Evolutionary conservation across 1,140 invertebrate genomes (phyloP).

Genomic region (Caenorhabditis remanei): DNA sequence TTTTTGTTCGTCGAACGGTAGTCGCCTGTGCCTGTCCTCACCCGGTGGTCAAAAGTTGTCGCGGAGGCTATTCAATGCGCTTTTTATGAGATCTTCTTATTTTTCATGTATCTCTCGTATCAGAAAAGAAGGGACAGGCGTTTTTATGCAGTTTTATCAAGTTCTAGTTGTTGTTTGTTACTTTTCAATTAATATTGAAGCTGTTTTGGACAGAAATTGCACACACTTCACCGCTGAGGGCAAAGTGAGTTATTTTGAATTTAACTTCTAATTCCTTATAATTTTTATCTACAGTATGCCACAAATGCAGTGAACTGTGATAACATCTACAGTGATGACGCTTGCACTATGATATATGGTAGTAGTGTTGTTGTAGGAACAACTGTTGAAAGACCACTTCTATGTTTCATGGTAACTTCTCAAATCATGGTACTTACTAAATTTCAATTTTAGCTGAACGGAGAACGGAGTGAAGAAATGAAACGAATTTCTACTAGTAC

Average conservation of each 20-base stretch:
- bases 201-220: conserved; percentile 38
- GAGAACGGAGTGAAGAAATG: conserved; percentile 45
- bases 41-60: conserved; percentile 22
- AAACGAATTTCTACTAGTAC: neutral
- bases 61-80: neutral
- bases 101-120: conserved; percentile 2
- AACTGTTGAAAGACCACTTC: conserved; percentile 8
- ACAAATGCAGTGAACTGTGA: conserved; percentile 34
- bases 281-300: neutral
- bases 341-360: conserved; percentile 20
- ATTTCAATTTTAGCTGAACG: conserved; percentile 2
- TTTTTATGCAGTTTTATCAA: conserved; percentile 39
- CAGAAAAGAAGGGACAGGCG: neutral
- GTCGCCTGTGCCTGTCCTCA: neutral
- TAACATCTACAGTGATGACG: conserved; percentile 36
- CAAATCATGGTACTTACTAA: too few species aligned
- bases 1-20: conserved; percentile 34
- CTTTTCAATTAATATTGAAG: neutral
- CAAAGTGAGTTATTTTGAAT: neutral
- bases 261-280: neutral
- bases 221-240: neutral
- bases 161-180: conserved; percentile 10
- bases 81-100: conserved; percentile 45
- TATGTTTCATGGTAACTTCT: conserved; percentile 21
- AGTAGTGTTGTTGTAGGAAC: conserved; percentile 14